These are phyloP conservation scores for Calcarius lapponicus DNA, from an alignment of 2,797 vertebrate genomes.

Conservation along the genomic window DNA sequence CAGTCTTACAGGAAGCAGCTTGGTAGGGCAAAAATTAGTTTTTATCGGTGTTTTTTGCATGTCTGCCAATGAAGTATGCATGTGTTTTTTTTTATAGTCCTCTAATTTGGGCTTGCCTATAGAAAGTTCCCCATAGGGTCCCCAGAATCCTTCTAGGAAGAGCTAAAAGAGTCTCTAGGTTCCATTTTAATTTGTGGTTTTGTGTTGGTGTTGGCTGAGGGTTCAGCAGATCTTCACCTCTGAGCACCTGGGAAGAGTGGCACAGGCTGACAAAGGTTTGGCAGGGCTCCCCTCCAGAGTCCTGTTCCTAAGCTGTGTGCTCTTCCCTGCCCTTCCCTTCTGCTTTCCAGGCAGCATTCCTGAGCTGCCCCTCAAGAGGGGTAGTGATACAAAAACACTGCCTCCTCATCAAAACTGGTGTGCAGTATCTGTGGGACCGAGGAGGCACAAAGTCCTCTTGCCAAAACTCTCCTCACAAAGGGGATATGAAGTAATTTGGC, in stretches of 20 bases:
- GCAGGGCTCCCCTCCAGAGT: background rate
- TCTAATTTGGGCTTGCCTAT: background rate
- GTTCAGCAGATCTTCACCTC: background rate
- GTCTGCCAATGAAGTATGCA: background rate
- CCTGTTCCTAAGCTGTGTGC: background rate
- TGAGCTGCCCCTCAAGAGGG: background rate
- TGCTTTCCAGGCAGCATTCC: background rate
- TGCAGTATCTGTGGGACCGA: rapidly evolving
- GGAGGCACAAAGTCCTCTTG: background rate
- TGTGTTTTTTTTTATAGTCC: background rate
- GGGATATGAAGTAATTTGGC: background rate
- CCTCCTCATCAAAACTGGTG: background rate
- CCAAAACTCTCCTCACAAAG: background rate
- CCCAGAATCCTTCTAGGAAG: background rate
- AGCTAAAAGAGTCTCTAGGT: background rate
- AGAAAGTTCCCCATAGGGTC: background rate
- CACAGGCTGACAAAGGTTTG: background rate
- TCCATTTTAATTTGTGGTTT: background rate
- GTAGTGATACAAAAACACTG: background rate
- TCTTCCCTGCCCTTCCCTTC: background rate
- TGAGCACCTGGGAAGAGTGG: background rate
- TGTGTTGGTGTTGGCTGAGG: background rate
- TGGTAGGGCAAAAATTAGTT: background rate
- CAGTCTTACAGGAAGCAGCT: background rate
- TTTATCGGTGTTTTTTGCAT: background rate